These are phyloP conservation scores for Drosophila subobscura DNA, from an alignment of 1,140 invertebrate species.

Conservation along the genomic window DNA sequence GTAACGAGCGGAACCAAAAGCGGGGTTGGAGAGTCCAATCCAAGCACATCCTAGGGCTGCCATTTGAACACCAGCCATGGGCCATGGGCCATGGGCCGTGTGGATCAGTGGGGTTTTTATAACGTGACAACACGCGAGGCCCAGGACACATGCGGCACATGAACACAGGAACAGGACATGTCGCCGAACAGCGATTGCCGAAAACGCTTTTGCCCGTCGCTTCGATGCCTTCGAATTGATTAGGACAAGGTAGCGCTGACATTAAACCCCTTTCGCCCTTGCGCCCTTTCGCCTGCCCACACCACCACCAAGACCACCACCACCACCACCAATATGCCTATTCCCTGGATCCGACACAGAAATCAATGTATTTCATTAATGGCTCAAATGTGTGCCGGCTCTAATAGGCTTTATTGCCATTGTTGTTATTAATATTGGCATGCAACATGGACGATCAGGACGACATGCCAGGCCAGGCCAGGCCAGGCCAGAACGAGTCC, in stretches of 20 bases:
- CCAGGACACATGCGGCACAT: conserved; percentile 42
- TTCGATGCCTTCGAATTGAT: conserved; percentile 55
- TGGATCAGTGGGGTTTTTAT: conserved; percentile 79
- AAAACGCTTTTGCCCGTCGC: conserved; percentile 28
- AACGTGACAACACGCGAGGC: conserved; percentile 83
- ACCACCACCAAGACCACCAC: too few relatives aligned
- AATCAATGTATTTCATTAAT: conserved; percentile 82
- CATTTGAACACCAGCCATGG: conserved; percentile 13
- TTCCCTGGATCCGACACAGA: conserved; percentile 57
- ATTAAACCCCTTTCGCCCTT: conserved; percentile 46
- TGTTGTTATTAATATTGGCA: conserved; percentile 80
- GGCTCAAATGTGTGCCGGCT: conserved; percentile 73
- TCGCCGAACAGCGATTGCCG: conserved; percentile 37
- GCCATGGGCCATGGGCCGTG: too few relatives aligned
- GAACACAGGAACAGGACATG: conserved; percentile 52
- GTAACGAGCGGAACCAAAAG: conserved; percentile 78
- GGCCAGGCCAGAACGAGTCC: not conserved
- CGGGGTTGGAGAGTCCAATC: conserved; percentile 5
- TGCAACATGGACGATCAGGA: conserved; percentile 69
- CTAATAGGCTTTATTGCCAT: conserved; percentile 81
- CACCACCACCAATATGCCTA: conserved; percentile 7
- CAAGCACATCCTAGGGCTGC: too few relatives aligned
- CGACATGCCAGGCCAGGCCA: conserved; percentile 5
- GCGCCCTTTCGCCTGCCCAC: conserved; percentile 27
- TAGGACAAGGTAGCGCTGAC: conserved; percentile 45